phyloP scores from a whole-genome alignment of 2,797 vertebrate genomes.

The Pipistrellus kuhlii region DNA sequence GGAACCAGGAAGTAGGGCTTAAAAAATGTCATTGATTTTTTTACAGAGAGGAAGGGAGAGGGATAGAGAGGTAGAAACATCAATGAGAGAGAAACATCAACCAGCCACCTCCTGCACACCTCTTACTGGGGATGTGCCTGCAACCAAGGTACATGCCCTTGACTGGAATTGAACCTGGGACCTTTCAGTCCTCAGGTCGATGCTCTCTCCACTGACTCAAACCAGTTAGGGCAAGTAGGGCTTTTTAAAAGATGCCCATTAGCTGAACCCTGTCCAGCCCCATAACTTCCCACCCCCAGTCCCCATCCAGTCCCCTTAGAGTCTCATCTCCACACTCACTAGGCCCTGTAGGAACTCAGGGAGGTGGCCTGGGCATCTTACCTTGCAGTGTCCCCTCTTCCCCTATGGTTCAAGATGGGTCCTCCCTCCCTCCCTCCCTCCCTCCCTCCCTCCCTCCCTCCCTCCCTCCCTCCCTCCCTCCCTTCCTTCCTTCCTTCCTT shows the following conservation, averaged over 20 bases:
- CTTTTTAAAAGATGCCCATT: neutral
- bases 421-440: neutral
- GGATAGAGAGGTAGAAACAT: too few relatives aligned
- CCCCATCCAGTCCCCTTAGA: neutral
- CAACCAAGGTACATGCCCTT: too few relatives aligned
- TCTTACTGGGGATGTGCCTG: too few relatives aligned
- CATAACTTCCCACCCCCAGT: neutral
- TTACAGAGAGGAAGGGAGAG: too few relatives aligned
- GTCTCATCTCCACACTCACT: neutral
- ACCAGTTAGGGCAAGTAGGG: too few relatives aligned
- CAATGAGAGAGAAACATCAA: too few relatives aligned
- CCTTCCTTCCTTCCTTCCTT: neutral
- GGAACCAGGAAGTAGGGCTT: too few relatives aligned
- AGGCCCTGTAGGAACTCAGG: neutral
- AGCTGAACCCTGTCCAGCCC: neutral
- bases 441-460: neutral
- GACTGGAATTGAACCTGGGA: too few relatives aligned
- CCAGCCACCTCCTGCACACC: too few relatives aligned
- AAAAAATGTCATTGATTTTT: too few relatives aligned
- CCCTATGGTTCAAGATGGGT: neutral
- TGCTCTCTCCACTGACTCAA: too few relatives aligned
- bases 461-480: neutral
- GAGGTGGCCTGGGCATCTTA: neutral
- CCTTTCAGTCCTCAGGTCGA: too few relatives aligned
- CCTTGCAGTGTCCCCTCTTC: fast-evolving